Percentiles rank a stretch among this genome's conserved stretches.
These are phyloP conservation scores for Diphyllodes magnificus DNA, from an alignment of 2,113 vertebrate species.

Conservation along the genomic window DNA sequence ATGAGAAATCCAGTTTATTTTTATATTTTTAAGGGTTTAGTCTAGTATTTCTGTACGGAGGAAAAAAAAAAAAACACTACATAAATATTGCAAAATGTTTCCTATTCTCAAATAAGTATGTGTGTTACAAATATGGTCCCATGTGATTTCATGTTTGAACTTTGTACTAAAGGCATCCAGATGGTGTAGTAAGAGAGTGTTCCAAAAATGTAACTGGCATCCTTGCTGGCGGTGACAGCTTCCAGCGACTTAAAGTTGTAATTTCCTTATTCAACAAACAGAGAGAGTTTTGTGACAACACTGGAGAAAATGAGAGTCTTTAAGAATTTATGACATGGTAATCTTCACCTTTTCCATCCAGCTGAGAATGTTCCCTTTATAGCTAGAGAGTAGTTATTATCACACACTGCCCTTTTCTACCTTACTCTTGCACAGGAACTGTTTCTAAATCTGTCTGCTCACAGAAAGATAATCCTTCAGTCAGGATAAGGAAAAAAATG, in stretches of 20 bases:
- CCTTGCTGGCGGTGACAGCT: neutral
- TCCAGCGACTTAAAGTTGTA: neutral
- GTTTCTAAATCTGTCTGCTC: neutral
- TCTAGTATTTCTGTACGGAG: neutral
- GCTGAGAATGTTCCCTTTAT: neutral
- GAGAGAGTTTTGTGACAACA: neutral
- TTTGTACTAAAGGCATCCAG: neutral
- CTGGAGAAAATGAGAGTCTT: neutral
- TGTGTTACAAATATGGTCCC: neutral
- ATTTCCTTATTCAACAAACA: slow-evolving; percentile 31
- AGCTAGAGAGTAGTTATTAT: neutral
- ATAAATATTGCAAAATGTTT: slow-evolving; percentile 20
- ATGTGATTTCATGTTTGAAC: neutral
- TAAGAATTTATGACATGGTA: neutral
- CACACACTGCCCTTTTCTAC: neutral
- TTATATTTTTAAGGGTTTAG: neutral
- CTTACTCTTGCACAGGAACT: neutral
- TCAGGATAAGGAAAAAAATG: neutral
- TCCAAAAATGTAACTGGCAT: slow-evolving; percentile 28
- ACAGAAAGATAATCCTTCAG: neutral
- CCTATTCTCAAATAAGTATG: neutral
- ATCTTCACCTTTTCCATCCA: neutral
- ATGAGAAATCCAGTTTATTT: neutral
- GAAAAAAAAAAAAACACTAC: neutral
- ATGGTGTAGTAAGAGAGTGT: neutral